These are phyloP conservation scores for Centruroides sculpturatus DNA, from an alignment of 1,140 invertebrate genomes.

Conservation along the genomic window DNA sequence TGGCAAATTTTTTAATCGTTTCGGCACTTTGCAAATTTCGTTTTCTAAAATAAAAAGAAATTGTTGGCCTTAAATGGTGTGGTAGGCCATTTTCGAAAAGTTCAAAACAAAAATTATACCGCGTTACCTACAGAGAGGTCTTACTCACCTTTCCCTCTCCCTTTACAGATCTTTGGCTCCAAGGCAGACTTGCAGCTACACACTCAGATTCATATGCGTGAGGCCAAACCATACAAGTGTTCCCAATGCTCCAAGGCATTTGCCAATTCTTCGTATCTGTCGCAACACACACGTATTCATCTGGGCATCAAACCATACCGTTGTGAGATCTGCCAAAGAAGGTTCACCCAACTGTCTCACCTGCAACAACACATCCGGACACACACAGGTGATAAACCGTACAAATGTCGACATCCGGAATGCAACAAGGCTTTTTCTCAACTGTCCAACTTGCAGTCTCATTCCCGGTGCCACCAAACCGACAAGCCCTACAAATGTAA, in stretches of 20 bases:
- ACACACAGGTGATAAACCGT: conserved; percentile 95
- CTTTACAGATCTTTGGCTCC: conserved; percentile 82
- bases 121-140: neutral
- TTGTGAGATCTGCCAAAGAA: conserved; percentile 94
- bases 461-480: conserved; percentile 94
- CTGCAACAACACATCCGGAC: conserved; percentile 97
- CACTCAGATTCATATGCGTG: conserved; percentile 93
- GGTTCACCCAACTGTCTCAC: conserved; percentile 97
- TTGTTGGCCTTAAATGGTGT: conserved; percentile 6
- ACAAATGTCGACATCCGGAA: conserved; percentile 91
- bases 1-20: neutral
- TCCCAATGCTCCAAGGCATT: conserved; percentile 96
- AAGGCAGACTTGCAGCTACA: conserved; percentile 94
- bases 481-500: conserved; percentile 96
- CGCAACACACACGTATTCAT: conserved; percentile 97
- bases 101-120: neutral
- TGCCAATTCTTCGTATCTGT: conserved; percentile 97
- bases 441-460: conserved; percentile 92
- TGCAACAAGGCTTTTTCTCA: conserved; percentile 96
- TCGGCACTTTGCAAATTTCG: neutral
- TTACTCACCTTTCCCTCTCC: conserved; percentile 2
- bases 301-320: conserved; percentile 45
- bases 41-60: neutral
- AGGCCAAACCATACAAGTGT: conserved; percentile 98
- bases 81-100: conserved; percentile 10